These are phyloP conservation scores for Platycheirus albimanus DNA, from an alignment of 2,888 invertebrate species.

Conservation along the genomic window DNA sequence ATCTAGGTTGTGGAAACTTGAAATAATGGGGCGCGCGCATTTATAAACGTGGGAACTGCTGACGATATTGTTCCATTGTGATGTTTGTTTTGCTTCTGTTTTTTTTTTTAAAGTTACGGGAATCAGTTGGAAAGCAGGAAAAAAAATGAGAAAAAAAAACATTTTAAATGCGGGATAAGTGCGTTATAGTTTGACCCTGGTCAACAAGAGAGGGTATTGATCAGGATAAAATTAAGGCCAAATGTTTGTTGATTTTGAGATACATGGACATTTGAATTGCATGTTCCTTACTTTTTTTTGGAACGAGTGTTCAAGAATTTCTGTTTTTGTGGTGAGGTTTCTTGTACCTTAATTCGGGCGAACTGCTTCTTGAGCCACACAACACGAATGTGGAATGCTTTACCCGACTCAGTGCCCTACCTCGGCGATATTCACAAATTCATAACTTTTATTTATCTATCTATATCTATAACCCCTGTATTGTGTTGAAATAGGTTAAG, in stretches of 20 bases:
- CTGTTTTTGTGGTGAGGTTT: too few species aligned
- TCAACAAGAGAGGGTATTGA: neutral
- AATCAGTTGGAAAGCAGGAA: neutral
- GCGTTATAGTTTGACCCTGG: conserved; percentile 43
- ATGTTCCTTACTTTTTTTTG: neutral
- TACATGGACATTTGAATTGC: neutral
- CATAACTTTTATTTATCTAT: too few species aligned
- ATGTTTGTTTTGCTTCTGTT: conserved; percentile 33
- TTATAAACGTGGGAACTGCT: conserved; percentile 70
- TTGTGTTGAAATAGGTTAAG: too few species aligned
- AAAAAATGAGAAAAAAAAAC: neutral
- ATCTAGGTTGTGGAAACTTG: conserved; percentile 73
- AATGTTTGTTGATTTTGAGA: neutral
- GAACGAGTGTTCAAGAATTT: too few species aligned
- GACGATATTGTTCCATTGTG: conserved; percentile 62
- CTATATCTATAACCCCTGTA: too few species aligned
- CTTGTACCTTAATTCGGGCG: too few species aligned
- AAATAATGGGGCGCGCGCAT: conserved; percentile 71
- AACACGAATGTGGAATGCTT: too few species aligned
- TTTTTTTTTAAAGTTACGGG: conserved; percentile 11
- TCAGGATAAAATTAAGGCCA: neutral
- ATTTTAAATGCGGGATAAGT: conserved; percentile 28
- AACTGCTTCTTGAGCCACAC: too few species aligned
- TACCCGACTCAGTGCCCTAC: too few species aligned
- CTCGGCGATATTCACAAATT: too few species aligned